These are phyloP conservation scores for Trachymyrmex cornetzi DNA, from an alignment of 1,140 invertebrate genomes.

Conservation along the genomic window DNA sequence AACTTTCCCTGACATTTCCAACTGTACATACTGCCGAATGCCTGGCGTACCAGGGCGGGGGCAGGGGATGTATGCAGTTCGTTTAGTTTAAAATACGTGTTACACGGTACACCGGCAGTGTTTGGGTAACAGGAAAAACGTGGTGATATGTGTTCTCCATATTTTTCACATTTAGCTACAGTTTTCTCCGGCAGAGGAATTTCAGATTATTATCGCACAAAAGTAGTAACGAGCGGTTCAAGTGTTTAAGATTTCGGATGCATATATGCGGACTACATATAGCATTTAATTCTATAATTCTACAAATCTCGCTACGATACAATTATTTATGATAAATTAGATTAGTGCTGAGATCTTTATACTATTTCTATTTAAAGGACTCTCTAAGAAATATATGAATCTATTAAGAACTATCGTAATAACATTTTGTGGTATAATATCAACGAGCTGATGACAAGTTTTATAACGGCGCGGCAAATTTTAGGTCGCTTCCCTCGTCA, in stretches of 20 bases:
- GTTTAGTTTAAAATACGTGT: constrained; percentile 61
- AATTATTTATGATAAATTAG: not conserved
- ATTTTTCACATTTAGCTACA: constrained; percentile 36
- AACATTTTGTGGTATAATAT: not conserved
- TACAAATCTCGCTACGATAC: not conserved
- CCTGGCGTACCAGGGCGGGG: not conserved
- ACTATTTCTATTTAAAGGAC: not conserved
- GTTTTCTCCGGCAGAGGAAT: not conserved
- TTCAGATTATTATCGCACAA: constrained; percentile 3
- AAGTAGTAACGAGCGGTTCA: not conserved
- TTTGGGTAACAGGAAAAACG: constrained; percentile 38
- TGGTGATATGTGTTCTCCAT: not conserved
- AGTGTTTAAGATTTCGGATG: not conserved
- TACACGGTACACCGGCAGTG: constrained; percentile 13
- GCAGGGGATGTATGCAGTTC: constrained; percentile 36
- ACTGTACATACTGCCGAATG: constrained; percentile 51
- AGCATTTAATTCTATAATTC: not conserved
- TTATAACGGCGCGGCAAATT: constrained; percentile 18
- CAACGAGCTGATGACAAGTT: constrained; percentile 13
- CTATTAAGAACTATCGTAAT: not conserved
- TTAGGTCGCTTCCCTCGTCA: not conserved
- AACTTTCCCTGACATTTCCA: constrained; percentile 61
- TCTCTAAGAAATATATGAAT: not conserved
- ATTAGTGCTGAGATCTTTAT: not conserved
- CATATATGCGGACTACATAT: not conserved